Conservation (phyloP, 2,888 invertebrate genomes). For the Balanococcus diminutus region DNA sequence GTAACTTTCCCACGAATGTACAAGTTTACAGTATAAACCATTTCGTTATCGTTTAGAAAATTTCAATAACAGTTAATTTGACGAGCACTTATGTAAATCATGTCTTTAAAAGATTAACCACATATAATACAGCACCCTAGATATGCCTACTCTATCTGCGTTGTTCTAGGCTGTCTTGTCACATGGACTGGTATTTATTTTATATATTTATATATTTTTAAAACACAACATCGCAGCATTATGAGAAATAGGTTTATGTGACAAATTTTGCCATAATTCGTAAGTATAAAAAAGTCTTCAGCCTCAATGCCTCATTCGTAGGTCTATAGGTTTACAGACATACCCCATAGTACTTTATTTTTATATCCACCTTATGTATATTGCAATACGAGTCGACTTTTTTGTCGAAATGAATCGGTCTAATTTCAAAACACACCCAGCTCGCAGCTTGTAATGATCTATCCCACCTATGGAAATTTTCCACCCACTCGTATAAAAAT, state of each 20-base stretch:
- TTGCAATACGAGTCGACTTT: too few species aligned
- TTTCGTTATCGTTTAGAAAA: not conserved
- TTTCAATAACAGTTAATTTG: slow-evolving; percentile 12
- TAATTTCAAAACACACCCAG: not conserved
- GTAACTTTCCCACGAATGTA: slow-evolving; percentile 3
- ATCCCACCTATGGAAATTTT: not conserved
- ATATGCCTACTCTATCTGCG: not conserved
- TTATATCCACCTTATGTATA: too few species aligned
- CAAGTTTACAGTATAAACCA: too few species aligned
- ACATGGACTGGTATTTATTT: not conserved
- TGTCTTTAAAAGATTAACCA: slow-evolving; percentile 14
- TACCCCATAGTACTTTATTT: too few species aligned
- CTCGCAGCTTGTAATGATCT: not conserved
- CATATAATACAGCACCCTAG: slow-evolving; percentile 1
- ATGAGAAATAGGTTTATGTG: slow-evolving; percentile 6
- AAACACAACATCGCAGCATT: not conserved
- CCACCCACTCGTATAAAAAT: not conserved
- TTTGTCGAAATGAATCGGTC: too few species aligned
- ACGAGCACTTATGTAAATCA: slow-evolving; percentile 16
- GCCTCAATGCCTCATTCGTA: too few species aligned
- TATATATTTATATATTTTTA: too few species aligned
- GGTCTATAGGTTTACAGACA: too few species aligned
- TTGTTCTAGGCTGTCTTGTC: not conserved
- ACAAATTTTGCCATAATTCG: not conserved
- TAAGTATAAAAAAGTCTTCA: not conserved